These are phyloP conservation scores for Hyppa rectilinea DNA, from an alignment of 2,888 invertebrate species.

Conservation along the genomic window DNA sequence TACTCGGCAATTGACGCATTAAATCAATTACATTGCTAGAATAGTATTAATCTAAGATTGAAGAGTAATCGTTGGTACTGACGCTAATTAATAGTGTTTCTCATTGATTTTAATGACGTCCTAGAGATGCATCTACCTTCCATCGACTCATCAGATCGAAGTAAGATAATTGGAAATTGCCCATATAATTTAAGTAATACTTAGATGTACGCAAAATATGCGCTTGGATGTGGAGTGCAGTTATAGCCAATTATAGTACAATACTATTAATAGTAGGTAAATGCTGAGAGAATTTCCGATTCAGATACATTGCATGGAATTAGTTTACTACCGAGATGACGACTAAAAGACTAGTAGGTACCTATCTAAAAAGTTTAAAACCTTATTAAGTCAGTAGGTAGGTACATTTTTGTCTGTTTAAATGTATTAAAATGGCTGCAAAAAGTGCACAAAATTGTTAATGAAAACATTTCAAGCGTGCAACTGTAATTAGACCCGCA, in stretches of 20 bases:
- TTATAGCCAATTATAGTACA: too few species aligned
- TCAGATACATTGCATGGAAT: neutral
- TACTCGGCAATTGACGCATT: conserved; percentile 20
- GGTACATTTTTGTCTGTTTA: neutral
- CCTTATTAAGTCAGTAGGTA: neutral
- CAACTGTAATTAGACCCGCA: conserved; percentile 39
- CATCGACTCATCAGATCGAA: neutral
- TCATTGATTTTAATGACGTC: neutral
- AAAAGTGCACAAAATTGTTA: conserved; percentile 18
- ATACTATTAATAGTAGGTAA: too few species aligned
- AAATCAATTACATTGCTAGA: conserved; percentile 16
- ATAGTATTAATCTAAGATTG: conserved; percentile 23
- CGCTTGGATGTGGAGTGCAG: too few species aligned
- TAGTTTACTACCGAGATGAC: too few species aligned
- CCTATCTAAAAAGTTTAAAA: too few species aligned
- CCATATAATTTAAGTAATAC: neutral
- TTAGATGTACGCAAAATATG: too few species aligned
- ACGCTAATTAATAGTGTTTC: neutral
- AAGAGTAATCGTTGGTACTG: conserved; percentile 5
- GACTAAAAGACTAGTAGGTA: too few species aligned
- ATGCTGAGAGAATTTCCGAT: neutral
- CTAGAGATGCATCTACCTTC: neutral
- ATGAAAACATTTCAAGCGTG: conserved; percentile 28
- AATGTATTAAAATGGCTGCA: neutral
- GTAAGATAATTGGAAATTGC: neutral